A percentile compares a stretch with the other conserved stretches of the same genome.
These are phyloP conservation scores for Sweltsa coloradensis DNA, from an alignment of 1,140 invertebrate species.

Conservation along the genomic window DNA sequence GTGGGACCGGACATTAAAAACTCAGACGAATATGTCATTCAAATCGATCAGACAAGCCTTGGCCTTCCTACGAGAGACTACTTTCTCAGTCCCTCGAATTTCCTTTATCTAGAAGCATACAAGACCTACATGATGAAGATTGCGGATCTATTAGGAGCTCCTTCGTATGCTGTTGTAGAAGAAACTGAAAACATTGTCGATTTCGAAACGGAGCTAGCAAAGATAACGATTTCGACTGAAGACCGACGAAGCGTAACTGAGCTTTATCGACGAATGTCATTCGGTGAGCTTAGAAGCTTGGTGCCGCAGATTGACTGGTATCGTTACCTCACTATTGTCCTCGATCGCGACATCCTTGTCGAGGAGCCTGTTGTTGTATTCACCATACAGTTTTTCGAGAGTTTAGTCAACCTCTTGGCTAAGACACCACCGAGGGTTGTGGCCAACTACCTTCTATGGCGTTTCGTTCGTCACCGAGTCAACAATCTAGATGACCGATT, in stretches of 20 bases:
- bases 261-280: constrained; percentile 64
- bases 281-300: constrained; percentile 48
- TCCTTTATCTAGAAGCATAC: constrained; percentile 63
- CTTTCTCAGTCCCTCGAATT: constrained; percentile 57
- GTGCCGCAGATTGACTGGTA: constrained; percentile 72
- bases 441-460: constrained; percentile 73
- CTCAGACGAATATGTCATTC: constrained; percentile 73
- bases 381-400: constrained; percentile 48
- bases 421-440: constrained; percentile 36
- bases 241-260: constrained; percentile 66
- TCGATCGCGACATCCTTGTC: constrained; percentile 41
- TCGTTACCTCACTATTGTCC: constrained; percentile 54
- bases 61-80: constrained; percentile 78
- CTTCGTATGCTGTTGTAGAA: constrained; percentile 37
- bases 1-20: constrained; percentile 82
- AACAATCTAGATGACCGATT: constrained; percentile 77
- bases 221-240: constrained; percentile 66
- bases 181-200: constrained; percentile 62
- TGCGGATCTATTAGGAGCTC: constrained; percentile 51
- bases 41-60: constrained; percentile 79
- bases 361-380: constrained; percentile 60
- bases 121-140: constrained; percentile 61
- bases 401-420: constrained; percentile 32
- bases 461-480: constrained; percentile 73
- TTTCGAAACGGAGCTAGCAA: constrained; percentile 69